Evolutionary conservation across 2,888 invertebrate genomes (phyloP).

Genomic region (Pyrochroa serraticornis): DNA sequence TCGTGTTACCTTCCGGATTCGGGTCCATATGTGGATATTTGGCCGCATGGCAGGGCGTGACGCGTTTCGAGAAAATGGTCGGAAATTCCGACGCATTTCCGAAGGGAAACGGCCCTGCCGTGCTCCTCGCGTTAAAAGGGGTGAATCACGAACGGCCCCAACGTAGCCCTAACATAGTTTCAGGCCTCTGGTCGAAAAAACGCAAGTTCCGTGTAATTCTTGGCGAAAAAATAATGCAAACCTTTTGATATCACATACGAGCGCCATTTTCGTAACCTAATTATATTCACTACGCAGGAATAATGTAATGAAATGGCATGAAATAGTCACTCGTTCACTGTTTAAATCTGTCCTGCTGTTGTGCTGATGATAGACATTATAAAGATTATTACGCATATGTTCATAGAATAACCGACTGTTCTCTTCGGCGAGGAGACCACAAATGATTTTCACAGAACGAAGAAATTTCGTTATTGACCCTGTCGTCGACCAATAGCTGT

Average conservation of each 20-base stretch:
- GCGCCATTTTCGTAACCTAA: constrained; percentile 55
- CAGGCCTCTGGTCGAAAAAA: constrained; percentile 44
- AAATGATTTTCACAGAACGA: constrained; percentile 51
- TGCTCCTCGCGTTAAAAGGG: background rate
- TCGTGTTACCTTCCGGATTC: constrained; percentile 40
- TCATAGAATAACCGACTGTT: constrained; percentile 57
- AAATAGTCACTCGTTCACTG: constrained; percentile 59
- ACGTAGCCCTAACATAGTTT: constrained; percentile 50
- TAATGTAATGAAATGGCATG: constrained; percentile 57
- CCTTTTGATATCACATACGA: constrained; percentile 59
- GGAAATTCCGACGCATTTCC: constrained; percentile 7
- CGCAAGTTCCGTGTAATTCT: constrained; percentile 48
- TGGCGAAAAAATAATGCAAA: constrained; percentile 59
- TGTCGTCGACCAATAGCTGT: constrained; percentile 32
- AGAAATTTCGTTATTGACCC: constrained; percentile 48
- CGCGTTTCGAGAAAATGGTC: constrained; percentile 2
- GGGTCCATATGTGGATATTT: background rate
- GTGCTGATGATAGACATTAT: constrained; percentile 55
- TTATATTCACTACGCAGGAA: constrained; percentile 58
- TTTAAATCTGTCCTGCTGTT: constrained; percentile 55
- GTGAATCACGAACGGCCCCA: constrained; percentile 24
- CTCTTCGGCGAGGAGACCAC: constrained; percentile 60
- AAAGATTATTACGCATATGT: constrained; percentile 56
- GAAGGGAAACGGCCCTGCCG: background rate
- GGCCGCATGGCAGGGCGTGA: constrained; percentile 18